These are phyloP conservation scores for Pristionchus exspectatus DNA, from an alignment of 2,888 invertebrate species.

Conservation along the genomic window DNA sequence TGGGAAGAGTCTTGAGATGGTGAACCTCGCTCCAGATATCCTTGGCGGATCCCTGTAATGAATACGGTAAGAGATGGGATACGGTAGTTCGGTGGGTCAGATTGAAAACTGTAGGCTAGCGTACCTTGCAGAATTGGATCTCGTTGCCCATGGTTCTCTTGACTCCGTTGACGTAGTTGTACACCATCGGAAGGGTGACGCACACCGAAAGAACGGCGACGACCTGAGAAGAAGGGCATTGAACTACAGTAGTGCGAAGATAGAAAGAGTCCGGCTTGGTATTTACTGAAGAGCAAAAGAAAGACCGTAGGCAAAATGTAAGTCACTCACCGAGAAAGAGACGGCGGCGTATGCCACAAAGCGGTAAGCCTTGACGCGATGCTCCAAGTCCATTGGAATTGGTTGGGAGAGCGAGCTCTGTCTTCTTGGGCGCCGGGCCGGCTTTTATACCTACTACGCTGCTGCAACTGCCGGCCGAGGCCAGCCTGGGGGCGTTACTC, in stretches of 20 bases:
- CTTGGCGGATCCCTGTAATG: constrained; percentile 54
- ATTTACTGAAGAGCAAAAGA: too few species aligned
- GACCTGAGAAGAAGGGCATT: constrained; percentile 29
- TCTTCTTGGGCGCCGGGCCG: neutral
- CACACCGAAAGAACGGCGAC: constrained; percentile 56
- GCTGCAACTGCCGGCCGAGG: neutral
- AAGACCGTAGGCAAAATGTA: too few species aligned
- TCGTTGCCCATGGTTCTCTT: constrained; percentile 76
- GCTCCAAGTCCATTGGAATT: constrained; percentile 60
- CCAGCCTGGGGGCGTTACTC: neutral
- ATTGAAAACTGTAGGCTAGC: neutral
- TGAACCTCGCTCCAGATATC: constrained; percentile 55
- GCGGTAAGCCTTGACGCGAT: constrained; percentile 64
- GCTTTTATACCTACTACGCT: constrained; percentile 7
- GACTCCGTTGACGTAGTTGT: constrained; percentile 77
- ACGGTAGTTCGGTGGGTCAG: constrained; percentile 12
- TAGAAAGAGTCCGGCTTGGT: too few species aligned
- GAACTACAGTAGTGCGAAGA: neutral
- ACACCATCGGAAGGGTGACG: constrained; percentile 76
- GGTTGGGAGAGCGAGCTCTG: constrained; percentile 49
- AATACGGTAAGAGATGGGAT: neutral
- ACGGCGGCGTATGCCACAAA: constrained; percentile 65
- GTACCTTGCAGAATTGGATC: constrained; percentile 75
- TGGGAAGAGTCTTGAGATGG: constrained; percentile 55
- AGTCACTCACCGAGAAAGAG: constrained; percentile 59